Evolutionary conservation across 2,113 vertebrate species (phyloP), one percentile per base, ranked within the genome.

Genomic region (Plectropomus leopardus): DNA sequence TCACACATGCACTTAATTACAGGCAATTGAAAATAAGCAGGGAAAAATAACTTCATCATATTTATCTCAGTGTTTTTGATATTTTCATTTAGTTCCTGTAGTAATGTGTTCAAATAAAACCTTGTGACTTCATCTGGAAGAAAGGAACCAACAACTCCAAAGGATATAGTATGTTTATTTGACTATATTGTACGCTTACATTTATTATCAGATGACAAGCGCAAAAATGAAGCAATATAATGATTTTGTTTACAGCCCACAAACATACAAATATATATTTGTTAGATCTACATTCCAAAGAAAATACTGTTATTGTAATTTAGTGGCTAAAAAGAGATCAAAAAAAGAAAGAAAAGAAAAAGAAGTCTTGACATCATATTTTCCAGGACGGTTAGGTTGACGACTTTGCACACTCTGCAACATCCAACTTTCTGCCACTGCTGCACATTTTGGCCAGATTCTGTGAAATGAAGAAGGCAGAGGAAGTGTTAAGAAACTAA

Each of bases 361-460:
- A 32, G 11, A 66, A 66, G 64, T 4, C 55, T 74, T 3, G 30
- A 72, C 24, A 61, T 85, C 40, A 87, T 55, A 80, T 79, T 45
- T 85, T 87, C 51, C 63, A 83, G 19, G 47, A 69, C 2, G 48
- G 21, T 81, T 90, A 88, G 59, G 63, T 85, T 5, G 92, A 91
- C 7, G 91, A 82, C 86, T 95, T 94, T 32, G 94, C 94, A 84
- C 95, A 95, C 63, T 95, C 95, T 10, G 93, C 92, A 58, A 95
- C 94, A 66, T 95, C 95, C 85, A 96, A 66, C 61, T 81, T 94
- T 76, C 72, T 88, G 47, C 95, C 94, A 13, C 92, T 95, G 86
- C 76, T 94, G 86, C 93, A 95, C 94, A 95, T 94, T 84, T 85
- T 94, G 51, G 94, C 95, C 89, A 96, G 84, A 86, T 95, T 96